Percentiles rank a stretch among this genome's conserved stretches.
phyloP scores from a whole-genome alignment of 1,140 invertebrate genomes.

The Schlechtendalia chinensis region DNA sequence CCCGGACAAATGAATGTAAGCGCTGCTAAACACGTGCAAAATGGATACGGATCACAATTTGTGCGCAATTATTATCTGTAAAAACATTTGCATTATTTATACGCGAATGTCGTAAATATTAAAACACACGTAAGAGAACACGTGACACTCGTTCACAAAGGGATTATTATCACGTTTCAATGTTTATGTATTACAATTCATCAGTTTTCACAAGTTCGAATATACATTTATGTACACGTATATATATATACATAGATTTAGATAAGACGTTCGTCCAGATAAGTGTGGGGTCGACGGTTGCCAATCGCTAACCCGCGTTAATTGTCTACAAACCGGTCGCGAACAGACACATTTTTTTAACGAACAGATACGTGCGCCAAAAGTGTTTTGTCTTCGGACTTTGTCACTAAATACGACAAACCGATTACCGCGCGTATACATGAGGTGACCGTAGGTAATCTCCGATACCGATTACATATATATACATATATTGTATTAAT shows the following conservation, averaged over 20 bases:
- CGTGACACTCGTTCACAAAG: not conserved
- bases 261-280: conserved; percentile 7
- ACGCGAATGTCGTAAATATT: too few relatives aligned
- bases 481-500: too few relatives aligned
- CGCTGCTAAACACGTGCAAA: too few relatives aligned
- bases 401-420: too few relatives aligned
- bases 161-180: conserved; percentile 1
- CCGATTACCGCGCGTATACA: not conserved
- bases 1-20: not conserved
- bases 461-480: too few relatives aligned
- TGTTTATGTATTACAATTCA: not conserved
- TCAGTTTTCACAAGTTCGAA: conserved; percentile 3
- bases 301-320: not conserved
- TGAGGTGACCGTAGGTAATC: too few relatives aligned
- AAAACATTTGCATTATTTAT: too few relatives aligned
- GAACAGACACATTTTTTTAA: not conserved
- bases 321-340: not conserved
- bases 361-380: not conserved
- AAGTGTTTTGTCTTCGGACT: not conserved
- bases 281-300: not conserved
- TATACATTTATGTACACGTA: too few relatives aligned
- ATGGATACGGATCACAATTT: too few relatives aligned
- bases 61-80: too few relatives aligned
- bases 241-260: too few relatives aligned
- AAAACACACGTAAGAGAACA: not conserved